Base-by-base conservation (phyloP, 2,113 vertebrate species). In the Talpa occidentalis region DNA sequence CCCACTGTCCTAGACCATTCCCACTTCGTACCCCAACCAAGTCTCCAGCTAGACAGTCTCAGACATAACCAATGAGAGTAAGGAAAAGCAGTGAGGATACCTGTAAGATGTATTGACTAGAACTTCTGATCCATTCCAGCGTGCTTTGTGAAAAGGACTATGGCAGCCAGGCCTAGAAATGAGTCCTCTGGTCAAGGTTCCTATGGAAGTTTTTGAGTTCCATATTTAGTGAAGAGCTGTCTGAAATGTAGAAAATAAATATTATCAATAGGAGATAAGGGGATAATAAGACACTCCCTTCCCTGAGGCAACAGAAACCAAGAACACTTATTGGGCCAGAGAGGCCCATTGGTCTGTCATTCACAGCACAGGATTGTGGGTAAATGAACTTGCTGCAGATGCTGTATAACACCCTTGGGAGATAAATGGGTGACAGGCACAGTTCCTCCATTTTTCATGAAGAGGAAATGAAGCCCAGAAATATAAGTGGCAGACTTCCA, bases 231-330 rank as follows among this genome's bases (percentile, higher is more conserved):
- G 94, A 94, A 91, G n/a, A n/a, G 22, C 82, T 93, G 35, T 78
- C 78, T 81, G 67, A 91, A 93, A 42, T 54, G 17, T 49, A 32
- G 54, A 44, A 91, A 89, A 91, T 94, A 91, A 95, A 95, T 93
- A 93, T 74, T 88, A 72, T 60, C 60, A 67, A 74, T 85, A 85
- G 47, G 82, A 88, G 62, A 4, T 72, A 67, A 69, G 90, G 56
- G 78, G 40, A 77, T 44, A 93, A 77, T 85, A 77, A 94, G 87
- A 59, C 4, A 62, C 9, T 93, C 83, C 86, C 78, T 77, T 81
- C 22, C 60, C 62, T 66, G 74, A 86, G 82, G 82, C 67, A 77
- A 87, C 88, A 93, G 92, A 95, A 88, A 85, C 54, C 60, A 81
- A 32, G 82, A 88, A 80, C 73, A 85, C 35, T 94, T 88, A 94